phyloP scores from a whole-genome alignment of 2,888 invertebrate genomes.

The Callinectes sapidus region DNA sequence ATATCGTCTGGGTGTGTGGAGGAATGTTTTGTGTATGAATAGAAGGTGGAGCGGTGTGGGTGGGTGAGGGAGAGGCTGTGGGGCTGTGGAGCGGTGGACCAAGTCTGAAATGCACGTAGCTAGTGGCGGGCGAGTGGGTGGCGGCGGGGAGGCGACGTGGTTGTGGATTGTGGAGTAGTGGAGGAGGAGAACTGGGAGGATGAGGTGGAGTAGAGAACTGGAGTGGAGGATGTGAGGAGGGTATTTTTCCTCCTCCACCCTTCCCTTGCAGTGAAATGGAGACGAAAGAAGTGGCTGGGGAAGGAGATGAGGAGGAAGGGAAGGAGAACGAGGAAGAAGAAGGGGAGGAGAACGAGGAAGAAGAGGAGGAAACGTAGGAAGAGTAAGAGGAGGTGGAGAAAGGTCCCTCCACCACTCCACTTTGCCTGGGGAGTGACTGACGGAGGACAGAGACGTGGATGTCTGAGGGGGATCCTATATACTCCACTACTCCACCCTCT shows the following conservation, averaged over 20 bases:
- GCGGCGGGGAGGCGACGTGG: not conserved
- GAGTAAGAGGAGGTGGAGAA: constrained; percentile 8
- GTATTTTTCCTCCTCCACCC: not conserved
- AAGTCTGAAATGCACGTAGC: not conserved
- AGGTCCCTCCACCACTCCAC: not conserved
- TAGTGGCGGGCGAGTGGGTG: not conserved
- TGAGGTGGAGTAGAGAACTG: not conserved
- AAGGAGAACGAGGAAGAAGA: not conserved
- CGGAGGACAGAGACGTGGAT: not conserved
- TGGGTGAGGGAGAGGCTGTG: not conserved
- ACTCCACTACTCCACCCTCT: not conserved
- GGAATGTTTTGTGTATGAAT: not conserved
- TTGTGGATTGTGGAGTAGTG: not conserved
- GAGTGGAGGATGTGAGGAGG: not conserved
- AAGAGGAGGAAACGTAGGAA: not conserved
- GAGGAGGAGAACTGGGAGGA: not conserved
- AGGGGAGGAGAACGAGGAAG: not conserved
- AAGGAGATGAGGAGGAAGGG: not conserved
- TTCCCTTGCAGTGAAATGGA: not conserved
- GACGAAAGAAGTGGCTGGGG: not conserved
- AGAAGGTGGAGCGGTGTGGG: not conserved
- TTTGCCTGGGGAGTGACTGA: not conserved
- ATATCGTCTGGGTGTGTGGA: not conserved
- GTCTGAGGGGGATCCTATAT: not conserved
- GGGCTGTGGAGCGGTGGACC: not conserved